phyloP scores from a whole-genome alignment of 2,113 vertebrate genomes.

The Taxidea taxus region DNA sequence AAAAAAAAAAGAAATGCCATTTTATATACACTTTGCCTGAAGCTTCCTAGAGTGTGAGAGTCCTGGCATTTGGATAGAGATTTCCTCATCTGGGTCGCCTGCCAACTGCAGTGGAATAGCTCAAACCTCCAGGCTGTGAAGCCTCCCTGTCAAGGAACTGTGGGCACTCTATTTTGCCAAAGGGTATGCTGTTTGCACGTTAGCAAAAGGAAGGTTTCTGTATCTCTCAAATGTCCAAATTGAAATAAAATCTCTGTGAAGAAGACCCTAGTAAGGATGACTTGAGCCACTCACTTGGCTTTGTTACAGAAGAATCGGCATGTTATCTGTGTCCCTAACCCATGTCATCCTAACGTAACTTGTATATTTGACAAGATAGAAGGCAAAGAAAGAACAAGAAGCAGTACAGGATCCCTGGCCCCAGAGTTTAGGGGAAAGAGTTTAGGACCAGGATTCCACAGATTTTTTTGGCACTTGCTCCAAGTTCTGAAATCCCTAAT shows the following conservation, averaged over 20 bases:
- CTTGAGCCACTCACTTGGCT: neutral
- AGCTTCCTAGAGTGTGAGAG: neutral
- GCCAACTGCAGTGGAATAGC: neutral
- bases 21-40: neutral
- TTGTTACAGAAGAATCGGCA: neutral
- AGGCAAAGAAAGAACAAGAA: neutral
- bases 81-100: neutral
- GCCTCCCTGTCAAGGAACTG: neutral
- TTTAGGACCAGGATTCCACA: neutral
- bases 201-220: conserved; percentile 27
- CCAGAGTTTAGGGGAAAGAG: neutral
- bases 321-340: neutral
- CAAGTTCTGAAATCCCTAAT: neutral
- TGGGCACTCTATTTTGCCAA: neutral
- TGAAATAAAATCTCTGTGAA: neutral
- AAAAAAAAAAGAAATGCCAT: neutral
- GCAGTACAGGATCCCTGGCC: neutral
- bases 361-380: neutral
- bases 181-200: neutral
- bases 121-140: neutral
- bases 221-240: neutral
- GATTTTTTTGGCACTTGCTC: neutral
- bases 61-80: neutral
- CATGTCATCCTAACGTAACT: neutral
- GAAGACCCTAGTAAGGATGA: neutral